These are phyloP conservation scores for Amblyjoppa fuscipennis DNA, from an alignment of 2,888 invertebrate species.

Conservation along the genomic window DNA sequence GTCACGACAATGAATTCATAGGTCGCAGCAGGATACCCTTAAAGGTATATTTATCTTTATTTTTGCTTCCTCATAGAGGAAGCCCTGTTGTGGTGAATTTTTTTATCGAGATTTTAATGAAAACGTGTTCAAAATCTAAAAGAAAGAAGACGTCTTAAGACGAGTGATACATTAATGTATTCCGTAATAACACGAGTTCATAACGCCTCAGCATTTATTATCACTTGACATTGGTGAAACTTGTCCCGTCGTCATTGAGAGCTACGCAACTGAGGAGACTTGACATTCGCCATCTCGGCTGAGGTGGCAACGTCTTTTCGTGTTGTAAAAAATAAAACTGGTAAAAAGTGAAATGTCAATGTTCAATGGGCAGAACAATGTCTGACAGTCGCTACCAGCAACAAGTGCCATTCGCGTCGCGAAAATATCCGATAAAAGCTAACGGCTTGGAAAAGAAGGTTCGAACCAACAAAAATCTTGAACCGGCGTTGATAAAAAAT, in stretches of 20 bases:
- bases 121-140: no score
- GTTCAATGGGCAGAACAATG: background rate
- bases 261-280: background rate
- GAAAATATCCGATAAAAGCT: background rate
- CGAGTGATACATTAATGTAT: constrained; percentile 12
- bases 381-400: no score
- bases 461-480: no score
- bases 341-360: background rate
- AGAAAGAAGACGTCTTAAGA: background rate
- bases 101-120: no score
- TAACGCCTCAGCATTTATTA: constrained; percentile 16
- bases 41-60: constrained; percentile 87
- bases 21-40: constrained; percentile 95
- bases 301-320: background rate
- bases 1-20: constrained; percentile 97
- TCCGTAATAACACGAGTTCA: constrained; percentile 24
- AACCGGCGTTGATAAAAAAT: no score
- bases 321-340: background rate
- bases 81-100: no score
- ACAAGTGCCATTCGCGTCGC: no score
- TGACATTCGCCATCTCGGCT: background rate
- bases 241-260: background rate
- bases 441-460: background rate
- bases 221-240: constrained; percentile 61
- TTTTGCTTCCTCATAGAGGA: no score